Evolutionary conservation across 1,140 invertebrate genomes (phyloP), one percentile per base, ranked within the genome.

Genomic region (Anthonomus grandis): DNA sequence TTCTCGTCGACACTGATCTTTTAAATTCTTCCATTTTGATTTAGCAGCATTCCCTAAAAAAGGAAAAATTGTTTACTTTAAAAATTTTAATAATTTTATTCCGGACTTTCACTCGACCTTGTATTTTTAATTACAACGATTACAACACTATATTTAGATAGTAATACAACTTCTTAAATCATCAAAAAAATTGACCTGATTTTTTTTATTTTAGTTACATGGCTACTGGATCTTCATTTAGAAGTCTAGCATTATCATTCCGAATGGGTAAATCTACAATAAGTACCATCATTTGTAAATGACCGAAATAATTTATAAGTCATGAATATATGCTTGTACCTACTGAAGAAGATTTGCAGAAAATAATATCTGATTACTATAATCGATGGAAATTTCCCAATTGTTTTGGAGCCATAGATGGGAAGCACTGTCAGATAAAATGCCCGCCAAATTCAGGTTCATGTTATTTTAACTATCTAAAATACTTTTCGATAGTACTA

Each of bases 381-480:
- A 34, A 48, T 34, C 25, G 46, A 18, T 48, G 46, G 25, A 48
- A 48, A 41, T 53, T 45, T 44, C 39, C 51, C 6, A 48, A 34
- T 31, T 48, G 25, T 6, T 23, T 52, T 13, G 49, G 49, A 8
- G 9, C 49, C 12, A 41, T 52, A 13, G 37, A 42, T 18, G 49
- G 37, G 9, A 52, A 44, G 15, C 55, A 57, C 19, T 51, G 45
- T 13, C 24, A 45, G 23, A 54, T 54, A 17, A 46, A 46, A 31
- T 31, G 25, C n/a, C 52, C 52, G 10, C 4, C 9, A 10, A 12
- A 27, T n/a, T 4, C 18, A 18, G 52, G 52, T 9, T 45, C 52
- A 17, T 13, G 10, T 12, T 54, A 54, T 45, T 54, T 54, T 44
- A 54, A 54, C 21, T 54, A 54, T 27, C n/a, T 46, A n/a, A 34